phyloP scores from a whole-genome alignment of 2,113 vertebrate genomes.

The Crotalus helleri region DNA sequence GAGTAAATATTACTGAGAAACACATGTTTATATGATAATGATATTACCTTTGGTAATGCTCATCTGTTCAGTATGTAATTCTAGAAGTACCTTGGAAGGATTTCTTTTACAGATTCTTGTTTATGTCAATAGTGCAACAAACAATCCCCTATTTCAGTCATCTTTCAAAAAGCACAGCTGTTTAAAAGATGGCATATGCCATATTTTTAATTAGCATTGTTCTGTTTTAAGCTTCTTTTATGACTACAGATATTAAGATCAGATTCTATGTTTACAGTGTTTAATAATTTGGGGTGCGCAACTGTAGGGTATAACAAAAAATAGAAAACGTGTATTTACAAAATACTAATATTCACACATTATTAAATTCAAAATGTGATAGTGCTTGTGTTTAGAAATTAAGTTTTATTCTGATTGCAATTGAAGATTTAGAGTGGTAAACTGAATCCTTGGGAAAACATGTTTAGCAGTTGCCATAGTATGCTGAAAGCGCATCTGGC shows the following conservation, averaged over 20 bases:
- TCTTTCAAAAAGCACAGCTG: background rate
- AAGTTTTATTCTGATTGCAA: background rate
- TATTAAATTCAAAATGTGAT: background rate
- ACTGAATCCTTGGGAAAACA: background rate
- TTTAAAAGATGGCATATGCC: background rate
- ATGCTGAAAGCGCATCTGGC: background rate
- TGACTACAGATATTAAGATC: background rate
- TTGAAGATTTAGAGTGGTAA: background rate
- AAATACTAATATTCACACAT: background rate
- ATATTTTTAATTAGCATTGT: background rate
- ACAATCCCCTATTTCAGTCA: background rate
- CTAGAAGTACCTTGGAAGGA: background rate
- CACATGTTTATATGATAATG: background rate
- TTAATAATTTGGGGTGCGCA: background rate
- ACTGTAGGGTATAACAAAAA: background rate
- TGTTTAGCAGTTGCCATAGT: background rate
- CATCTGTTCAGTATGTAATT: constrained; percentile 4
- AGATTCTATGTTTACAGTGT: background rate
- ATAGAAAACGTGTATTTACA: background rate
- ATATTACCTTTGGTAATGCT: background rate
- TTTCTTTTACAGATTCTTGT: background rate
- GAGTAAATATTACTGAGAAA: background rate
- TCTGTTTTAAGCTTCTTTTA: background rate
- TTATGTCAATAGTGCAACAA: background rate
- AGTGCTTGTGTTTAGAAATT: background rate